Base-by-base conservation (phyloP, 2,888 invertebrate species). In the Octodonta nipae region DNA sequence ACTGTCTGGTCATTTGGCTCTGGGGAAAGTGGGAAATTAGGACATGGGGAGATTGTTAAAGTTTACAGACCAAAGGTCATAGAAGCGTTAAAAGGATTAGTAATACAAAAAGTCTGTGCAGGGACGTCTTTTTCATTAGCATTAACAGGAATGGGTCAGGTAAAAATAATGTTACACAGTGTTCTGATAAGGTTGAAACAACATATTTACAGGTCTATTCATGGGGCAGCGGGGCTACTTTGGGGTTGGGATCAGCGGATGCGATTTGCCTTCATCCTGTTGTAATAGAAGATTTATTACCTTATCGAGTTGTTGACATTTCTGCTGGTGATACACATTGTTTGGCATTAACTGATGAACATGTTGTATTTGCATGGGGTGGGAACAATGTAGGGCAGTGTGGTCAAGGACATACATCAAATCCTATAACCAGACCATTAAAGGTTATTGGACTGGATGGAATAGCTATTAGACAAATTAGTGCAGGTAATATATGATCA, bases 341-440 rank as follows among this genome's bases (percentile, higher is more conserved):
- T 41, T 46, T 75, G 28, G 73, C 72, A 3, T 60, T 76, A 10
- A 68, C 70, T 1, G 67, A 71, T 42, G 66, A 66, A 33, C 56
- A 63, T 39, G 60, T 63, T 37, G 64, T 66, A 1, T 71, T 65
- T 52, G 67, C 71, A 1, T 72, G 71, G 72, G 72, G 75, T n/a
- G 68, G 67, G 42, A 75, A 75, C 51, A 66, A 69, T 1, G 71
- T 72, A 69, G 75, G 75, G 2, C 73, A 75, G 51, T 75, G 74
- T 54, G 75, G 75, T 0, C 69, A 69, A 44, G 73, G 74, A 3
- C 71, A 73, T 51, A 64, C 66, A 1, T 68, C 68, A 20, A 70
- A 69, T 36, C 73, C 73, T 3, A 60, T 75, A 3, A 63, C 67
- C 2, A 55, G 67, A 30, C 75, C 75, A 2, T 56, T 64, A 26